Percentiles rank a stretch among this genome's conserved stretches.
Evolutionary conservation across 2,797 vertebrate species (phyloP).

Genomic region (Sparus aurata): DNA sequence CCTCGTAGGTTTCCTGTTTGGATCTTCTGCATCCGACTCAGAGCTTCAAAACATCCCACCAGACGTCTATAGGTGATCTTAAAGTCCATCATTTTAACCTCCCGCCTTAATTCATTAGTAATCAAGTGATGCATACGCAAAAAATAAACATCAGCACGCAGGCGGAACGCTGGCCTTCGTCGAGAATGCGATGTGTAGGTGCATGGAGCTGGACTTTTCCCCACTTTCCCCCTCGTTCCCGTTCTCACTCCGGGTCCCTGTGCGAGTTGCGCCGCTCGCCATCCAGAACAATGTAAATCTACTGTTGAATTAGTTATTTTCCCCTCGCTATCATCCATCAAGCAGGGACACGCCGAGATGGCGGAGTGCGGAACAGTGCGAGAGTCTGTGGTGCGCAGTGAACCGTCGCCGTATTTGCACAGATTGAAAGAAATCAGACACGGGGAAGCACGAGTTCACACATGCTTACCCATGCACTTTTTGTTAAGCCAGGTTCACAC

Average conservation of each 20-base stretch:
- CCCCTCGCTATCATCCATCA: slow-evolving; percentile 66
- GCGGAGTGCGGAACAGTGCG: slow-evolving; percentile 32
- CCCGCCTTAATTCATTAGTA: background rate
- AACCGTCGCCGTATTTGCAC: slow-evolving; percentile 62
- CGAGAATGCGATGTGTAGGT: background rate
- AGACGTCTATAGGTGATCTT: background rate
- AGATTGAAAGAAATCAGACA: slow-evolving; percentile 68
- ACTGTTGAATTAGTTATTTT: slow-evolving; percentile 72
- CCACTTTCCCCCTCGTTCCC: background rate
- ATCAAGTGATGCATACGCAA: background rate
- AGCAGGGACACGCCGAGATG: slow-evolving; percentile 48
- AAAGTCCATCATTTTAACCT: background rate
- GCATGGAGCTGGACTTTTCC: background rate
- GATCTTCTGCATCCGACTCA: background rate
- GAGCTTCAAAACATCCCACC: background rate
- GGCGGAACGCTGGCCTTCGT: background rate
- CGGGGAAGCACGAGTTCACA: slow-evolving; percentile 37
- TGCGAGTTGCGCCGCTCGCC: slow-evolving; percentile 21
- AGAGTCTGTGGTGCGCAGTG: slow-evolving; percentile 44
- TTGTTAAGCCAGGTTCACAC: slow-evolving; percentile 12
- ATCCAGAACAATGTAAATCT: slow-evolving; percentile 75
- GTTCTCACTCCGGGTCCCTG: background rate
- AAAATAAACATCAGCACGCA: background rate
- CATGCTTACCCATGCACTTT: slow-evolving; percentile 32
- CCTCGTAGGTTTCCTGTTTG: background rate